phyloP scores from a whole-genome alignment of 2,888 invertebrate species.

The Caenorhabditis virilis region DNA sequence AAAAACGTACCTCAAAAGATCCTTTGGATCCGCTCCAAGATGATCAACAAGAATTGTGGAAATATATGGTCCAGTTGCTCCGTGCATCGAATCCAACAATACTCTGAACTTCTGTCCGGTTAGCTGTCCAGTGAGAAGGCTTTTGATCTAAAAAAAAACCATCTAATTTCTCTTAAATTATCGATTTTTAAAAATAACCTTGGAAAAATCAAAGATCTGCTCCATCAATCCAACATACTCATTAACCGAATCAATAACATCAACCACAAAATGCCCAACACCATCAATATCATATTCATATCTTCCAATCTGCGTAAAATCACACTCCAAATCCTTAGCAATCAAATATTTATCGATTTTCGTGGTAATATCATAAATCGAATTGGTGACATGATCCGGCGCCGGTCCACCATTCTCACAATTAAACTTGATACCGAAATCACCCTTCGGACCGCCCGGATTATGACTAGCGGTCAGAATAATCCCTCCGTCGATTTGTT shows the following conservation, averaged over 20 bases:
- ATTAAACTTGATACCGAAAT: slow-evolving; percentile 99
- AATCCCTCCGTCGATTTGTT: slow-evolving; percentile 73
- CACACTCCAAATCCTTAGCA: slow-evolving; percentile 79
- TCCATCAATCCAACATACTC: slow-evolving; percentile 91
- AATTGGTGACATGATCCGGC: slow-evolving; percentile 80
- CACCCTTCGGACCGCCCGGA: slow-evolving; percentile 93
- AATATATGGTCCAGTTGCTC: slow-evolving; percentile 96
- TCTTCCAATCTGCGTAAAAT: slow-evolving; percentile 76
- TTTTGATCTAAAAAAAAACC: slow-evolving; percentile 33
- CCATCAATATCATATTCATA: slow-evolving; percentile 72
- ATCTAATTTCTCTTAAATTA: background rate
- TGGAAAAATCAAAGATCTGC: slow-evolving; percentile 89
- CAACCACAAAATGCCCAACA: slow-evolving; percentile 78
- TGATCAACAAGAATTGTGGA: slow-evolving; percentile 84
- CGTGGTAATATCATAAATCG: slow-evolving; percentile 83
- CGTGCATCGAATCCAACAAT: slow-evolving; percentile 90
- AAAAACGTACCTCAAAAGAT: slow-evolving; percentile 77
- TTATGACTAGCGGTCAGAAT: slow-evolving; percentile 98
- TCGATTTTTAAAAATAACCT: slow-evolving; percentile 28
- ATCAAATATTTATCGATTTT: slow-evolving; percentile 81
- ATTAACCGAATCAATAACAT: slow-evolving; percentile 86
- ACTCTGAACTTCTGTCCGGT: slow-evolving; percentile 77
- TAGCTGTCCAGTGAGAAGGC: slow-evolving; percentile 26
- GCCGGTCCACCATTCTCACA: slow-evolving; percentile 95
- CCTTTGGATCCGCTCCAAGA: slow-evolving; percentile 78